Evolutionary conservation across 2,113 vertebrate species (phyloP).

Genomic region (Sylvia atricapilla): DNA sequence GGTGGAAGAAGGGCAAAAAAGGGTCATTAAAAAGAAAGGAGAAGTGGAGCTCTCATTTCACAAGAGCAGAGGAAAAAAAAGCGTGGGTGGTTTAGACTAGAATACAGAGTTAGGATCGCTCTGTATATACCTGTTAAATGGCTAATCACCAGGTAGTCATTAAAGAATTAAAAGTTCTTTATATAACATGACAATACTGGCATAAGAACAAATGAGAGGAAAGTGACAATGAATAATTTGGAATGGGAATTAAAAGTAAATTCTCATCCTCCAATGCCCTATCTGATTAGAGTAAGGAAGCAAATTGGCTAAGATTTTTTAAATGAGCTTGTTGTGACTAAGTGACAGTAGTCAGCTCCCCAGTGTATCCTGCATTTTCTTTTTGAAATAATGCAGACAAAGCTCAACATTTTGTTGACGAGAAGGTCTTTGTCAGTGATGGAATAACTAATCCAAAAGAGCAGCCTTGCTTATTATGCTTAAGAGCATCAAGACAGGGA

Average conservation of each 20-base stretch:
- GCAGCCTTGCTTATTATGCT: not conserved
- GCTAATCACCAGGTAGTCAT: not conserved
- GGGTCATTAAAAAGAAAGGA: not conserved
- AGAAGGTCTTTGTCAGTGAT: not conserved
- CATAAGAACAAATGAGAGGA: not conserved
- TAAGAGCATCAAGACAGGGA: not conserved
- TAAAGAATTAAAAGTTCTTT: not conserved
- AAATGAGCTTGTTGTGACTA: not conserved
- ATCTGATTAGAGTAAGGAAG: not conserved
- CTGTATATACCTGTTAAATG: not conserved
- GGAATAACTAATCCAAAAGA: not conserved
- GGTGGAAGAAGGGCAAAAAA: not conserved
- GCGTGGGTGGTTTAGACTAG: not conserved
- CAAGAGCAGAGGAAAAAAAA: not conserved
- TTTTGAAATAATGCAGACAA: not conserved
- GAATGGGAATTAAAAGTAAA: not conserved
- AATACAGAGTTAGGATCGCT: fast-evolving
- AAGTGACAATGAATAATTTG: not conserved
- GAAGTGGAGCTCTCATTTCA: not conserved
- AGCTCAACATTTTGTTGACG: not conserved
- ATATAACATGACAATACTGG: not conserved
- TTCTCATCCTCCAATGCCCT: not conserved
- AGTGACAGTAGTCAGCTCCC: not conserved
- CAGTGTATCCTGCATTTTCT: not conserved
- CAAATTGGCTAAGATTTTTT: not conserved